phyloP scores from a whole-genome alignment of 2,888 invertebrate genomes.

The Myathropa florea region DNA sequence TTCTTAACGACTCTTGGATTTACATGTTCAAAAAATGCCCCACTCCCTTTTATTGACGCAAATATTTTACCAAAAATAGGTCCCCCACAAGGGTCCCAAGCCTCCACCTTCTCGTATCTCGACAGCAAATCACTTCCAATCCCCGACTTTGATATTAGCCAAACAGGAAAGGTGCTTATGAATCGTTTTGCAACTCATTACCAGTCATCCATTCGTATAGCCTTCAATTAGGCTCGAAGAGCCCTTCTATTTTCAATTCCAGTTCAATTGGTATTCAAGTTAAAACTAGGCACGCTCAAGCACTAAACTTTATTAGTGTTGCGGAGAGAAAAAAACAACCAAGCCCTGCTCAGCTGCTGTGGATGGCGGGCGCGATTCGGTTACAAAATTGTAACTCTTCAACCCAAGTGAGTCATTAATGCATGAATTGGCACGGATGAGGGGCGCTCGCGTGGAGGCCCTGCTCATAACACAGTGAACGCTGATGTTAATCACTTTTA shows the following conservation, averaged over 20 bases:
- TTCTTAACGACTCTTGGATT: too few relatives aligned
- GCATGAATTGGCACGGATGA: conserved; percentile 14
- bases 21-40: too few relatives aligned
- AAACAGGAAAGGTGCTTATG: not conserved
- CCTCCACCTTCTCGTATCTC: too few relatives aligned
- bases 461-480: conserved; percentile 36
- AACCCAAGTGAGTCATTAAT: conserved; percentile 44
- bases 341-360: too few relatives aligned
- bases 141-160: too few relatives aligned
- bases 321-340: not conserved
- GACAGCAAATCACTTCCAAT: too few relatives aligned
- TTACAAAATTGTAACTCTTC: conserved; percentile 27
- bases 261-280: not conserved
- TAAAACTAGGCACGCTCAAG: not conserved
- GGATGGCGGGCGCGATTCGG: not conserved
- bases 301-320: not conserved
- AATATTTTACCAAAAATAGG: too few relatives aligned
- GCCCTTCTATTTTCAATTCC: not conserved
- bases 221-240: not conserved
- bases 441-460: not conserved
- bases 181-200: not conserved
- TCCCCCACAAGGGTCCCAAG: too few relatives aligned
- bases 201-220: not conserved
- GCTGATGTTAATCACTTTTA: conserved; percentile 55
- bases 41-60: too few relatives aligned